A percentile compares a stretch with the other conserved stretches of the same genome.
Evolutionary conservation across 2,888 invertebrate genomes (phyloP).

Genomic region (Ariolimax columbianus): DNA sequence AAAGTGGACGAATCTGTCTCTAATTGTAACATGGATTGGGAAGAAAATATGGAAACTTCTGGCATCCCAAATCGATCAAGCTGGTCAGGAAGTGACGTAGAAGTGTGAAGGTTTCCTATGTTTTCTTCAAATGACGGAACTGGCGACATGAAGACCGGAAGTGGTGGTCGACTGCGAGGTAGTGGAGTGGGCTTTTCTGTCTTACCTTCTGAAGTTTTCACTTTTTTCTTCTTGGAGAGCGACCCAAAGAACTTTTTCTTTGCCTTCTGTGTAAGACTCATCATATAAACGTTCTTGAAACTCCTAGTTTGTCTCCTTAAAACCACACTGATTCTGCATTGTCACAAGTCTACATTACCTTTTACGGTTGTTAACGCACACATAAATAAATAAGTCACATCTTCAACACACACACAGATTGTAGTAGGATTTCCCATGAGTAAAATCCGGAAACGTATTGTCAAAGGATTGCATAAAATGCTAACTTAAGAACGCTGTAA

Average conservation of each 20-base stretch:
- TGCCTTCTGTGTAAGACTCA: slow-evolving; percentile 54
- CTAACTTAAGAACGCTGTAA: too few relatives aligned
- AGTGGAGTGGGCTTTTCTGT: neutral
- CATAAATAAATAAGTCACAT: too few relatives aligned
- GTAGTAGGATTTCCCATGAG: too few relatives aligned
- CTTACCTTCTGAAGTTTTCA: neutral
- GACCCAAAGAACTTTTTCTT: slow-evolving; percentile 51
- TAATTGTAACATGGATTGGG: neutral
- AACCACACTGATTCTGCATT: too few relatives aligned
- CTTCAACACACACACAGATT: too few relatives aligned
- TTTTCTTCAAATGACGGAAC: neutral
- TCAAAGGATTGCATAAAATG: too few relatives aligned
- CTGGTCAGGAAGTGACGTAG: slow-evolving; percentile 37
- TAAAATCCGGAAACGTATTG: too few relatives aligned
- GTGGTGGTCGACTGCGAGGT: slow-evolving; percentile 29
- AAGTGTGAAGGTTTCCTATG: neutral
- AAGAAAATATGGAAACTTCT: neutral
- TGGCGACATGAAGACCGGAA: slow-evolving; percentile 16
- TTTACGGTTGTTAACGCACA: too few relatives aligned
- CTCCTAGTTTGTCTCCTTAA: too few relatives aligned
- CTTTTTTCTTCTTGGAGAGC: slow-evolving; percentile 45
- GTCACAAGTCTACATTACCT: too few relatives aligned
- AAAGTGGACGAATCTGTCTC: neutral
- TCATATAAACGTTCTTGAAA: neutral
- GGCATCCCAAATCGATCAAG: neutral